Evolutionary conservation across 2,888 invertebrate species (phyloP).

Genomic region (Cyclophora punctaria): DNA sequence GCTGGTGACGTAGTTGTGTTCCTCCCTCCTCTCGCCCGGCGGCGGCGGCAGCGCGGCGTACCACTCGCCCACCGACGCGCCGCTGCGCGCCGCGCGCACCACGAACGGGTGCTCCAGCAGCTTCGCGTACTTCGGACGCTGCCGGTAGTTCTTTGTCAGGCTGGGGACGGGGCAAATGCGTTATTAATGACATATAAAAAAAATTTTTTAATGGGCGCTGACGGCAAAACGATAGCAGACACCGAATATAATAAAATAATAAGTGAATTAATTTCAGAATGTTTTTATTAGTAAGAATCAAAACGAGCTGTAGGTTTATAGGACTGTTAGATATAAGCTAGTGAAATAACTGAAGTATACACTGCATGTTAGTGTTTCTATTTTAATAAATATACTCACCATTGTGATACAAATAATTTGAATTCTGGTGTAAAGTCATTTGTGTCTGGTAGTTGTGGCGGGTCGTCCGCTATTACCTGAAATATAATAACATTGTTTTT

Average conservation of each 20-base stretch:
- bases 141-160: constrained; percentile 94
- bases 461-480: constrained; percentile 88
- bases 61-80: constrained; percentile 88
- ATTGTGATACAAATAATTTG: constrained; percentile 91
- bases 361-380: too few species aligned
- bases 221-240: too few species aligned
- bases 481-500: not conserved
- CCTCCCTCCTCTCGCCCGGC: too few species aligned
- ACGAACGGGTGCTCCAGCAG: constrained; percentile 93
- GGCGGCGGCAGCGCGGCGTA: constrained; percentile 72
- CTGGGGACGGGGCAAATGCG: constrained; percentile 53
- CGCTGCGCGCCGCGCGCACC: constrained; percentile 81
- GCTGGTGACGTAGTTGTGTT: too few species aligned
- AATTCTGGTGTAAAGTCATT: constrained; percentile 89
- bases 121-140: constrained; percentile 95
- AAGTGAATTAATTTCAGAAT: too few species aligned
- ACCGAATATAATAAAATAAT: too few species aligned
- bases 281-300: too few species aligned
- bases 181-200: too few species aligned
- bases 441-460: constrained; percentile 87
- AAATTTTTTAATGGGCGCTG: too few species aligned
- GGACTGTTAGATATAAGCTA: too few species aligned
- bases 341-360: too few species aligned
- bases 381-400: constrained; percentile 74
- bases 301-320: too few species aligned